A percentile compares a stretch with the other conserved stretches of the same genome.
phyloP scores from a whole-genome alignment of 2,888 invertebrate species.

The Xylota sylvarum region DNA sequence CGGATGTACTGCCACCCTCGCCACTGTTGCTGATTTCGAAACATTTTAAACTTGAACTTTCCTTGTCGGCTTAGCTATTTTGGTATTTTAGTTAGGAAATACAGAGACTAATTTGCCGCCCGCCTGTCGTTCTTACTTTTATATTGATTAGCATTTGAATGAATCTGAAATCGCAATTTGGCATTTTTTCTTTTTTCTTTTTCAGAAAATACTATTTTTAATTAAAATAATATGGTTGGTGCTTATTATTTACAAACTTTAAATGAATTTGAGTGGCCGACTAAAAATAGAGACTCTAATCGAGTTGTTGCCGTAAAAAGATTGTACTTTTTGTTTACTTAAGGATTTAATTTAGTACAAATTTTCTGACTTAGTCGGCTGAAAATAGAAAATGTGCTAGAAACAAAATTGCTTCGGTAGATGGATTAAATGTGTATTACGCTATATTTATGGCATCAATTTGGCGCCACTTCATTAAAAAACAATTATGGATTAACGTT shows the following conservation, averaged over 20 bases:
- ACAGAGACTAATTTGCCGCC: conserved; percentile 3
- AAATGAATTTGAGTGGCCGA: conserved; percentile 51
- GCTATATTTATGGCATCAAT: not conserved
- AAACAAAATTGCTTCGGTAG: not conserved
- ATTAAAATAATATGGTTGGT: conserved; percentile 40
- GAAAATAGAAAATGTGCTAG: conserved; percentile 1
- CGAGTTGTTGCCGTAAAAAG: conserved; percentile 60
- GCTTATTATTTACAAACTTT: conserved; percentile 64
- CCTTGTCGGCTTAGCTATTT: conserved; percentile 42
- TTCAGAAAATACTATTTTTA: conserved; percentile 55
- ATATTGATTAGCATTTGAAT: not conserved
- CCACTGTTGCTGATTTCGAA: not conserved
- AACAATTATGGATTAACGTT: too few relatives aligned
- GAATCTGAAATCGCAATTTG: conserved; percentile 15
- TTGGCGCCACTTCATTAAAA: not conserved
- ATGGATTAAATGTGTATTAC: not conserved
- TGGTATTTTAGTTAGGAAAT: conserved; percentile 20
- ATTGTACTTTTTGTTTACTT: conserved; percentile 55
- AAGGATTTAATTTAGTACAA: conserved; percentile 36
- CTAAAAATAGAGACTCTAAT: conserved; percentile 65
- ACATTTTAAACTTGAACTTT: conserved; percentile 53
- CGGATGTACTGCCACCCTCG: not conserved
- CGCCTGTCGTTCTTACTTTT: not conserved
- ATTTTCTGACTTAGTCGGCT: conserved; percentile 21
- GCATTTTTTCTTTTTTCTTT: conserved; percentile 2